Percentiles rank a stretch among this genome's conserved stretches.
These are phyloP conservation scores for Heliconius charithonia DNA, from an alignment of 2,888 invertebrate species.

Conservation along the genomic window DNA sequence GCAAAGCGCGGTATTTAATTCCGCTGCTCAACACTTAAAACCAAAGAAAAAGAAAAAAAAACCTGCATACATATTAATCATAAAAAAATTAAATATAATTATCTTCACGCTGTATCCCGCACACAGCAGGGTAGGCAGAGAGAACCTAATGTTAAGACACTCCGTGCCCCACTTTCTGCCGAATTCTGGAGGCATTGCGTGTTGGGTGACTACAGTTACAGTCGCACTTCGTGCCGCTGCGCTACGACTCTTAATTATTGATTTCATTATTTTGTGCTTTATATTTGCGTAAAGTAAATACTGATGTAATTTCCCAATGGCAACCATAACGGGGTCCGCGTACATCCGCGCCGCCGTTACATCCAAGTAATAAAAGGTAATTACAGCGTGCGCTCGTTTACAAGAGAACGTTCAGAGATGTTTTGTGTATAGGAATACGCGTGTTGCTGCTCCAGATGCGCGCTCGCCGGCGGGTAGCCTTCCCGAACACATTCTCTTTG, in stretches of 20 bases:
- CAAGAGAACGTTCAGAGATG: slow-evolving; percentile 17
- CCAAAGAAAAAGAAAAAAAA: not conserved
- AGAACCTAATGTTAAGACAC: too few species aligned
- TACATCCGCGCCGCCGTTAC: not conserved
- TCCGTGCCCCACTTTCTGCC: too few species aligned
- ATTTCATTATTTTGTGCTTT: not conserved
- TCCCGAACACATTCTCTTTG: slow-evolving; percentile 5
- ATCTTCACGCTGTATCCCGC: too few species aligned
- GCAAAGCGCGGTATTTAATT: too few species aligned
- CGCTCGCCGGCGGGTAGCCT: not conserved
- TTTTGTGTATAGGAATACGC: slow-evolving; percentile 23
- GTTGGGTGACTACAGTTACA: too few species aligned
- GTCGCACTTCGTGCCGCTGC: too few species aligned
- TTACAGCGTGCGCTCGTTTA: slow-evolving; percentile 16
- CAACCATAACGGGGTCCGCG: not conserved
- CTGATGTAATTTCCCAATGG: slow-evolving; percentile 3
- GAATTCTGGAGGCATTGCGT: too few species aligned
- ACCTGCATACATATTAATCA: not conserved
- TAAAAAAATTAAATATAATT: too few species aligned
- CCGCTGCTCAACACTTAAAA: too few species aligned
- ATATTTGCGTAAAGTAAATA: not conserved
- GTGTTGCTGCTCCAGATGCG: slow-evolving; percentile 1
- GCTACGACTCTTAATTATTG: too few species aligned
- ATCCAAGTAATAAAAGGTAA: slow-evolving; percentile 29
- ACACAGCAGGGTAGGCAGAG: too few species aligned